Base-by-base conservation (phyloP, 2,113 vertebrate species). In the Vicugna pacos region DNA sequence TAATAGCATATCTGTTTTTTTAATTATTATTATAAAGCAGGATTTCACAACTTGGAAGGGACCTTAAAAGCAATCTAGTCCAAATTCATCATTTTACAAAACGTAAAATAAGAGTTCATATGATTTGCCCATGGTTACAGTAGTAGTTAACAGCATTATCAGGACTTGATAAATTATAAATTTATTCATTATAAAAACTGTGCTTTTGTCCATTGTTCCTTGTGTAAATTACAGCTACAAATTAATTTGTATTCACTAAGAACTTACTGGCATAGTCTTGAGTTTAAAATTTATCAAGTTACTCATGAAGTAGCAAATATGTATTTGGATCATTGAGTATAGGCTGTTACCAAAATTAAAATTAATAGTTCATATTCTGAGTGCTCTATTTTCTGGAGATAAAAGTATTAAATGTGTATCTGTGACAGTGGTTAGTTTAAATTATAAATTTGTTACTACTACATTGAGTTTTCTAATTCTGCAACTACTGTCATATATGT, bases 361-460 rank as follows among this genome's bases (percentile, higher is more conserved):
- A 86, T 62, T 32, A 84, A 75, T 42, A 90, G 54, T 84, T 84
- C 10, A 46, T 82, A 64, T 91, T 75, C 52, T 96, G 69, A 60
- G 20, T 82, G 17, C 48, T 79, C 4, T 30, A 1, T 93, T 92
- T 91, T 72, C 70, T 92, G 16, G 28, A 93, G 46, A 77, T 72
- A 50, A 54, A 85, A 50, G 6, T 87, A 30, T 16, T 16, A 64
- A 70, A 35, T 3, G 3, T 95, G 24, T 90, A 48, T 82, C 10
- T 22, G 58, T 52, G 28, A 30, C 28, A 80, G 2, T 69, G 65
- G 20, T 79, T 84, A 56, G 14, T 79, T 67, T 95, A 85, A 79
- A 48, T 35, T 89, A 54, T 70, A 89, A 64, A 64, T 67, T 69
- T 79, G 48, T 19, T 94, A 30, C 32, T 54, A 75, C 11, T 84